Evolutionary conservation across 2,888 invertebrate species (phyloP).

Genomic region (Belgica antarctica): DNA sequence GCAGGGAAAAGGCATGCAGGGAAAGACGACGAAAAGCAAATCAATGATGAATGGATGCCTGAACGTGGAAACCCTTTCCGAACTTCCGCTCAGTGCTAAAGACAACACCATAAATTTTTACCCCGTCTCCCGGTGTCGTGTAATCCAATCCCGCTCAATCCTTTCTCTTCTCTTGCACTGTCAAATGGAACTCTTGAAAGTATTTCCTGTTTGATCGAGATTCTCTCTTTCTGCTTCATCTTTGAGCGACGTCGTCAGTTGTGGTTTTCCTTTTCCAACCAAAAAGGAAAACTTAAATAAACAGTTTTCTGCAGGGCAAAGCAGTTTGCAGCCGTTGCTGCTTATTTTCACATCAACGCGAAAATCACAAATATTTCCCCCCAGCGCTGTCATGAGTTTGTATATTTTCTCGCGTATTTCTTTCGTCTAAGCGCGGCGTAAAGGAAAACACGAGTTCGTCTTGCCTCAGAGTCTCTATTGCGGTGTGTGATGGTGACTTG

Average conservation of each 20-base stretch:
- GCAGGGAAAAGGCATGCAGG: neutral
- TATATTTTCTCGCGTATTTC: conserved; percentile 17
- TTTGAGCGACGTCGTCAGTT: neutral
- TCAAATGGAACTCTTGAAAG: neutral
- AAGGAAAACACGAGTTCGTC: neutral
- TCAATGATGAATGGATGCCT: neutral
- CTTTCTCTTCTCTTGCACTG: neutral
- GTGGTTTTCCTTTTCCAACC: conserved; percentile 1
- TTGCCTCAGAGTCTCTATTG: no score
- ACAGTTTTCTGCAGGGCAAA: no score
- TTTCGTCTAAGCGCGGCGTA: conserved; percentile 10
- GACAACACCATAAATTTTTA: neutral
- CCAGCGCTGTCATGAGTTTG: neutral
- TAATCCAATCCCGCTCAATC: conserved; percentile 16
- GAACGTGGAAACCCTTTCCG: neutral
- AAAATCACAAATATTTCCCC: conserved; percentile 16
- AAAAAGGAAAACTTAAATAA: neutral
- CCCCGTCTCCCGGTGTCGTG: conserved; percentile 14
- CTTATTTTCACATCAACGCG: conserved; percentile 11
- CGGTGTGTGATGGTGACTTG: neutral
- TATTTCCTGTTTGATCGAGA: conserved; percentile 13
- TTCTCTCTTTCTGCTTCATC: no score
- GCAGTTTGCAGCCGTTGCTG: neutral
- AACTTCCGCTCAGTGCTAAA: neutral
- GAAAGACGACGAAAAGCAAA: neutral